phyloP scores from a whole-genome alignment of 2,888 invertebrate genomes.

The Parnassius glacialis region DNA sequence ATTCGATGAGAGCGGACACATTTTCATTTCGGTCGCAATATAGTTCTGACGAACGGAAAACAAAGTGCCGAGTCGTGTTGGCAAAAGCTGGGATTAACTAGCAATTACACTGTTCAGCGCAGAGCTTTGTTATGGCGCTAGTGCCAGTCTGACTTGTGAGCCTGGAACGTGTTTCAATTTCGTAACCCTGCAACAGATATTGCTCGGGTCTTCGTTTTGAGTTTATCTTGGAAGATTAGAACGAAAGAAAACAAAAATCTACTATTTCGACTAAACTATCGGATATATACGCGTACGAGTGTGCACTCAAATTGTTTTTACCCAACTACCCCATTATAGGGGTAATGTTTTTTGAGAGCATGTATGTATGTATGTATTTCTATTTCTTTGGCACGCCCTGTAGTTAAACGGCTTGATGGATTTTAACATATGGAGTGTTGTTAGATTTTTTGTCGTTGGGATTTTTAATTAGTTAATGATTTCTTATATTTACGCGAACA shows the following conservation, averaged over 20 bases:
- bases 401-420: no score
- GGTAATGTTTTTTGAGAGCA: no score
- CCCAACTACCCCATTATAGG: no score
- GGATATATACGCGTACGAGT: neutral
- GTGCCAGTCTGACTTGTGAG: conserved; percentile 37
- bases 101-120: conserved; percentile 62
- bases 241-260: no score
- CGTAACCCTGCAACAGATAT: conserved; percentile 26
- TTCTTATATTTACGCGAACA: no score
- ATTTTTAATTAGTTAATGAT: no score
- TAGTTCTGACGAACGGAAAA: conserved; percentile 31
- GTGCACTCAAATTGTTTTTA: no score
- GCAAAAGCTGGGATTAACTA: conserved; percentile 65
- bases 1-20: conserved; percentile 4
- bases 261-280: no score
- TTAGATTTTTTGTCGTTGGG: no score
- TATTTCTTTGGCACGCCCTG: no score
- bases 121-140: conserved; percentile 32
- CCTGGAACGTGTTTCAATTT: conserved; percentile 42
- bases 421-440: no score
- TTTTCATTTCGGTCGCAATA: conserved; percentile 16
- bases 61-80: conserved; percentile 44
- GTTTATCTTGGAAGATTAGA: conserved; percentile 16
- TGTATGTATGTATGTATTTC: no score
- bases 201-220: conserved; percentile 20